phyloP scores from a whole-genome alignment of 2,113 vertebrate species.

The Corythornis vintsioides region DNA sequence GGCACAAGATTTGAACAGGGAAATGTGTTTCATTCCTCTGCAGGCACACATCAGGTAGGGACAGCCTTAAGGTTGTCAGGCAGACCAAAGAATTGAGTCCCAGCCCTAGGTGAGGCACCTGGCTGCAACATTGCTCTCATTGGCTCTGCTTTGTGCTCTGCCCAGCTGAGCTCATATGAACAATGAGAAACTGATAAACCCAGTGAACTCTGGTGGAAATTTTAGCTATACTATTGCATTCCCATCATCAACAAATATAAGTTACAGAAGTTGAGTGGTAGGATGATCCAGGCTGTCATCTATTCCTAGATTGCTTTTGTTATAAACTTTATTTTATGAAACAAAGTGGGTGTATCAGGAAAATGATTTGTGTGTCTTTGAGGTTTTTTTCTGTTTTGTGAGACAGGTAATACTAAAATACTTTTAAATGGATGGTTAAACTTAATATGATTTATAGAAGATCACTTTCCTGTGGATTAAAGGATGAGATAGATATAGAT shows the following conservation, averaged over 20 bases:
- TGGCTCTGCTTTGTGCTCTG: not conserved
- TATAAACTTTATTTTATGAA: not conserved
- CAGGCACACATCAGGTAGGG: not conserved
- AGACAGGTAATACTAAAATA: not conserved
- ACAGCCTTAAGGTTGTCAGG: not conserved
- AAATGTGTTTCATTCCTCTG: not conserved
- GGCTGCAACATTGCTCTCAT: not conserved
- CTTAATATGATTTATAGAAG: conserved; percentile 11
- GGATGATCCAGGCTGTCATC: not conserved
- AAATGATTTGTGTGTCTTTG: not conserved
- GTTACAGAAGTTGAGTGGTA: not conserved
- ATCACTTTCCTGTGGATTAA: not conserved
- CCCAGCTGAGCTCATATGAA: rapidly evolving
- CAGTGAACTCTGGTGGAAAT: rapidly evolving
- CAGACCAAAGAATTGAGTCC: not conserved
- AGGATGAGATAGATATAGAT: not conserved
- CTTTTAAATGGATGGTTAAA: not conserved
- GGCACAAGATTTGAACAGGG: rapidly evolving
- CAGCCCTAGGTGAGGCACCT: not conserved
- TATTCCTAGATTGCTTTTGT: not conserved
- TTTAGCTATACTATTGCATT: not conserved
- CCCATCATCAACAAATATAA: not conserved
- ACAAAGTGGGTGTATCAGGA: not conserved
- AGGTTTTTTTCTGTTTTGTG: not conserved
- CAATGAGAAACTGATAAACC: not conserved